These are phyloP conservation scores for Popillia japonica DNA, from an alignment of 1,140 invertebrate species.

Conservation along the genomic window DNA sequence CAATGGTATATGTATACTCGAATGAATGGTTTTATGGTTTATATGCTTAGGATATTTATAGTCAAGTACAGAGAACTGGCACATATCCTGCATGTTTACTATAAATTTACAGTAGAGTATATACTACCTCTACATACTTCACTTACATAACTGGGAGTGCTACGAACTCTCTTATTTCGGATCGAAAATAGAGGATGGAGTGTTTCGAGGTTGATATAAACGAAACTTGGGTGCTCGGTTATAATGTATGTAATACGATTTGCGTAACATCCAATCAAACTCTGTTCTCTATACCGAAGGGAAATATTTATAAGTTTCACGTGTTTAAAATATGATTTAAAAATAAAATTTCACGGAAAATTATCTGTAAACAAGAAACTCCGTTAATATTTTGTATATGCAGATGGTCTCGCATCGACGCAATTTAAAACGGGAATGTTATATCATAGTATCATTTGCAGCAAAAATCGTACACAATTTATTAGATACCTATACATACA, in stretches of 20 bases:
- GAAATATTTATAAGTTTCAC: background rate
- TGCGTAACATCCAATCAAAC: background rate
- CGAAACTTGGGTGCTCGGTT: background rate
- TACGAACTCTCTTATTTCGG: background rate
- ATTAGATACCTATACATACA: no score
- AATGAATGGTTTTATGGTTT: no score
- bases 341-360: background rate
- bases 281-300: background rate
- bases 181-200: conserved; percentile 4
- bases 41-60: background rate
- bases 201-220: background rate
- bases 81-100: conserved; percentile 15
- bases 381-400: no score
- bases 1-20: no score
- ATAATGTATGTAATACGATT: background rate
- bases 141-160: conserved; percentile 2
- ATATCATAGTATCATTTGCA: no score
- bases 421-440: no score
- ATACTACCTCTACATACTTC: background rate
- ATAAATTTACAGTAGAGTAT: background rate
- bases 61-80: background rate
- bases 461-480: no score
- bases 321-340: background rate
- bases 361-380: background rate
- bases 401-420: no score